These are phyloP conservation scores for Candoia aspera DNA, from an alignment of 2,113 vertebrate species.

Conservation along the genomic window DNA sequence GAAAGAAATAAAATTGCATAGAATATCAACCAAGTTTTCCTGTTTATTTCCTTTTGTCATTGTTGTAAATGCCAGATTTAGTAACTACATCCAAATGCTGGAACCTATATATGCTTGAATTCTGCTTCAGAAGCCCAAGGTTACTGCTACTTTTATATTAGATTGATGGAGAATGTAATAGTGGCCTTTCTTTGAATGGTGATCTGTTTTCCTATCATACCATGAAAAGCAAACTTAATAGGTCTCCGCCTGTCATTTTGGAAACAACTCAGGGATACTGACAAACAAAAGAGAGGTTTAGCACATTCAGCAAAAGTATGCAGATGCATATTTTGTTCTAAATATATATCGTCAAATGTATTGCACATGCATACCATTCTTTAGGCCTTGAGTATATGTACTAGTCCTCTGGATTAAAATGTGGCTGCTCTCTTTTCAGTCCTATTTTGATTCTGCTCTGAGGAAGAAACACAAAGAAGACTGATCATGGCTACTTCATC, in stretches of 20 bases:
- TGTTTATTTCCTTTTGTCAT: conserved; percentile 13
- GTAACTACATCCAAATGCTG: conserved; percentile 58
- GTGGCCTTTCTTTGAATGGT: conserved; percentile 7
- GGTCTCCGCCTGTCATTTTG: background rate
- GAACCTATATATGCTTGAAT: conserved; percentile 35
- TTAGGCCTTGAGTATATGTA: no score
- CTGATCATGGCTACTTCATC: no score
- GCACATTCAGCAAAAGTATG: background rate
- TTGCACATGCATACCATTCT: no score
- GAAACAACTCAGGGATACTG: background rate
- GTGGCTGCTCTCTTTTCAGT: background rate
- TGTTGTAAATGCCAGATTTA: conserved; percentile 56
- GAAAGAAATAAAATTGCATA: conserved; percentile 55
- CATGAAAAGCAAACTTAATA: background rate
- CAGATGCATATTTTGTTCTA: background rate
- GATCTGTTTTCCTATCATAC: background rate
- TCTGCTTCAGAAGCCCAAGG: background rate
- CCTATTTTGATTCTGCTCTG: background rate
- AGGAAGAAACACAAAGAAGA: background rate
- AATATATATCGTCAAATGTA: background rate
- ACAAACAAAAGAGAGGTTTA: background rate
- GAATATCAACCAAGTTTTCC: conserved; percentile 42
- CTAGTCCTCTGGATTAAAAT: no score
- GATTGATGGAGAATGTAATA: conserved; percentile 22
- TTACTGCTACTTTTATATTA: conserved; percentile 4